Conservation (phyloP, 2,888 invertebrate species). For the Mellilla xanthometata region DNA sequence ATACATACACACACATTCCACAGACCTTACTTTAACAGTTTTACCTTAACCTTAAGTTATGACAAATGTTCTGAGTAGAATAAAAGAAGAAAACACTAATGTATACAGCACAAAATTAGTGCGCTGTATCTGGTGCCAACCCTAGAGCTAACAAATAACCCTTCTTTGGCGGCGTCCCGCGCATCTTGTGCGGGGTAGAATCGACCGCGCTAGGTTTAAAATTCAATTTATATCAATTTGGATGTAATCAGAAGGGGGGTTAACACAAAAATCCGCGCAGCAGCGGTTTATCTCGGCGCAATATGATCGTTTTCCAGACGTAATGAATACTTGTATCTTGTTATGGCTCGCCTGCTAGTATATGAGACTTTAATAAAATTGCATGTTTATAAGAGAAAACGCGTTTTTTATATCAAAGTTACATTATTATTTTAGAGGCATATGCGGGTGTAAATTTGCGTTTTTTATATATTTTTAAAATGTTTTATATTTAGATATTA, state of each 20-base stretch:
- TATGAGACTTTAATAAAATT: slow-evolving; percentile 1
- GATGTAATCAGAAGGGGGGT: slow-evolving; percentile 73
- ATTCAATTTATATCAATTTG: slow-evolving; percentile 82
- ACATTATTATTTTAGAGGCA: too few relatives aligned
- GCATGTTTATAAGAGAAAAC: not conserved
- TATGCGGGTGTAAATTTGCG: too few relatives aligned
- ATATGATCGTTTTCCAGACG: slow-evolving; percentile 57
- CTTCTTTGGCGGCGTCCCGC: slow-evolving; percentile 52
- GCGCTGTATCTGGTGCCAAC: slow-evolving; percentile 33
- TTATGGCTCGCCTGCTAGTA: slow-evolving; percentile 7
- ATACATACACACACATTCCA: too few relatives aligned
- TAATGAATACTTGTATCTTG: slow-evolving; percentile 24
- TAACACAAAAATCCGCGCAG: slow-evolving; percentile 71
- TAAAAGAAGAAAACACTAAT: too few relatives aligned
- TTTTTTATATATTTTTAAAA: too few relatives aligned
- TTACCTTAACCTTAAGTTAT: too few relatives aligned
- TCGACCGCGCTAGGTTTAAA: slow-evolving; percentile 70
- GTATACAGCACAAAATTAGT: not conserved
- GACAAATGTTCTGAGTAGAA: too few relatives aligned
- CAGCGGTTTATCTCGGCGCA: slow-evolving; percentile 52
- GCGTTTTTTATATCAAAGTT: too few relatives aligned
- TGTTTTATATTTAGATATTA: too few relatives aligned
- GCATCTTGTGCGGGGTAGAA: slow-evolving; percentile 50
- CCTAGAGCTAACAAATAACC: slow-evolving; percentile 65
- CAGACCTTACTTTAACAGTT: too few relatives aligned